Base-by-base conservation (phyloP, 2,797 vertebrate genomes). In the Diglossa cyanea region DNA sequence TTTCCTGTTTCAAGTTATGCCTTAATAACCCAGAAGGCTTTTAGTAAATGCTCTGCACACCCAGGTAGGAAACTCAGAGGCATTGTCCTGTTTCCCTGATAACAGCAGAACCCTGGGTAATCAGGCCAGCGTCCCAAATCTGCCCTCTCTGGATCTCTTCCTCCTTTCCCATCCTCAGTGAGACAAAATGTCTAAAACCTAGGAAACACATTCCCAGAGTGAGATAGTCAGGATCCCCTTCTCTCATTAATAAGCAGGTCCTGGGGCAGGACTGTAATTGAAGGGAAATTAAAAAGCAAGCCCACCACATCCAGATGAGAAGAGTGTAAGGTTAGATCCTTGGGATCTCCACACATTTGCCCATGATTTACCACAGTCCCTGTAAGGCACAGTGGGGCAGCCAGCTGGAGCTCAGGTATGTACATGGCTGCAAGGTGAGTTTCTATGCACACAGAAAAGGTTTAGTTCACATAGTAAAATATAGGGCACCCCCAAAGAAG, bases 1-100 rank as follows among this genome's bases (percentile, higher is more conserved):
- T 68, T 90, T 94, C 48, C 39, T 31, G 9, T 82, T 92, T 90
- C 53, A 82, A 86, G 62, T 63, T 94, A 85, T 31, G 26, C 30
- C 37, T 93, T 45, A 26, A 63, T 42, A 71, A 71, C 10, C 54
- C 31, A 76, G 25, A 8, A 94, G 45, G 14, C 10, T 84, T 78
- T 81, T 10, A 80, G 23, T 24, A 82, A 78, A 81, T 28, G 31
- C 48, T 88, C 35, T 76, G 74, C 44, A 86, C 28, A 39, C 3
- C 7, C 33, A 81, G 72, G 47, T 57, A 58, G n/a, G 70, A 42
- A 68, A 58, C 50, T 60, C 33, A 31, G 63, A 80, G 40, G 42
- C 63, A 26, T 10, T 25, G 42, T 20, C 40, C 45, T 55, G 24
- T 57, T 71, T 68, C 72, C 25, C 44, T 88, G 66, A 5, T 35